phyloP scores from a whole-genome alignment of 2,888 invertebrate genomes.

The Hyposoter didymator region DNA sequence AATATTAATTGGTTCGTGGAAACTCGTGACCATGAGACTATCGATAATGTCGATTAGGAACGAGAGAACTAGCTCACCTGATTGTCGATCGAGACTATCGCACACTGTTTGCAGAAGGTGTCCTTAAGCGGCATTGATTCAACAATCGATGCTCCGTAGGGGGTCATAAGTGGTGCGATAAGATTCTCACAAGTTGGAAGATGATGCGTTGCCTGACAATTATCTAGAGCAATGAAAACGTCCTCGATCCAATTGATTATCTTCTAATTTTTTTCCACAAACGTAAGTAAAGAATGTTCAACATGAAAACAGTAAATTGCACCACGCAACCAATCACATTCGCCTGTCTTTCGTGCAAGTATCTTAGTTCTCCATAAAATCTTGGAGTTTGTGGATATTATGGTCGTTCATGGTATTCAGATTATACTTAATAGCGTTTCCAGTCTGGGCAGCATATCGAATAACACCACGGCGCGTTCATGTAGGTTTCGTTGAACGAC shows the following conservation, averaged over 20 bases:
- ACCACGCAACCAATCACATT: not conserved
- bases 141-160: not conserved
- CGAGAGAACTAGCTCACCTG: not conserved
- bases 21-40: constrained; percentile 21
- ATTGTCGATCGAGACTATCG: constrained; percentile 36
- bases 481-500: constrained; percentile 55
- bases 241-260: not conserved
- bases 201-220: constrained; percentile 3
- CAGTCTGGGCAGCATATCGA: constrained; percentile 43
- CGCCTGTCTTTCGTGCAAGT: not conserved
- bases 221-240: not conserved
- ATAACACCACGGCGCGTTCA: constrained; percentile 27
- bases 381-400: constrained; percentile 3
- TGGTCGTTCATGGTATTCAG: constrained; percentile 20
- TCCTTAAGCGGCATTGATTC: constrained; percentile 24
- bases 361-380: constrained; percentile 18
- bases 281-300: not conserved
- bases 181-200: constrained; percentile 30
- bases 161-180: constrained; percentile 45
- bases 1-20: constrained; percentile 15
- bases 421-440: constrained; percentile 39
- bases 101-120: constrained; percentile 44
- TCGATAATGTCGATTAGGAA: constrained; percentile 28
- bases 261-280: not conserved
- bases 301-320: not conserved